phyloP scores from a whole-genome alignment of 2,888 invertebrate genomes.

The Agriopis marginaria region DNA sequence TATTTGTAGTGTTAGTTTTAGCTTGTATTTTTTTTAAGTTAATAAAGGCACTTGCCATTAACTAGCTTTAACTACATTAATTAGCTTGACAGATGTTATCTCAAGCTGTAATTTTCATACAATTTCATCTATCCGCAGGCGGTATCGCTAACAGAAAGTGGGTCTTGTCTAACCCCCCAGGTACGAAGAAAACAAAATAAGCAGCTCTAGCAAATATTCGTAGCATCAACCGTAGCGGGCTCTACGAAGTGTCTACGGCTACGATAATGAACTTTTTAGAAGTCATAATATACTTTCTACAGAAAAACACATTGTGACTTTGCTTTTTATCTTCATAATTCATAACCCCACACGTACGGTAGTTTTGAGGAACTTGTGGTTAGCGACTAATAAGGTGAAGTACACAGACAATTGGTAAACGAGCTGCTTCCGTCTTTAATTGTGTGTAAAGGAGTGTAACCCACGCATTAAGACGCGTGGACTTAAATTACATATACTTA shows the following conservation, averaged over 20 bases:
- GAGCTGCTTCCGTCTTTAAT: constrained; percentile 67
- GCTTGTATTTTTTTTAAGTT: too few species aligned
- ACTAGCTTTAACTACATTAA: too few species aligned
- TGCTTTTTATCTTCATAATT: not conserved
- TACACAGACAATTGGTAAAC: constrained; percentile 67
- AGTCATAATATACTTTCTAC: not conserved
- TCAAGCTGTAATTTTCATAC: too few species aligned
- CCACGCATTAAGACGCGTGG: constrained; percentile 26
- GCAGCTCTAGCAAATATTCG: not conserved
- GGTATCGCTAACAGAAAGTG: too few species aligned
- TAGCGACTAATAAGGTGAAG: constrained; percentile 38
- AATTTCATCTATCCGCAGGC: too few species aligned
- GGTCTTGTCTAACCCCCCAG: too few species aligned
- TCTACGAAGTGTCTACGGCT: constrained; percentile 28
- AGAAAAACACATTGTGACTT: not conserved
- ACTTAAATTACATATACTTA: constrained; percentile 21
- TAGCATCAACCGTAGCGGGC: constrained; percentile 30
- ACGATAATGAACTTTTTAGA: not conserved
- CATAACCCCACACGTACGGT: constrained; percentile 12
- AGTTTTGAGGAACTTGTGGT: constrained; percentile 11
- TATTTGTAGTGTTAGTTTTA: too few species aligned
- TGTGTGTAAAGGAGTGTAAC: constrained; percentile 42
- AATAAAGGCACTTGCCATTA: too few species aligned
- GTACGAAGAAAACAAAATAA: not conserved
- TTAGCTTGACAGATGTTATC: too few species aligned